These are phyloP conservation scores for Drosophila meridiana DNA, from an alignment of 2,888 invertebrate species.

Conservation along the genomic window DNA sequence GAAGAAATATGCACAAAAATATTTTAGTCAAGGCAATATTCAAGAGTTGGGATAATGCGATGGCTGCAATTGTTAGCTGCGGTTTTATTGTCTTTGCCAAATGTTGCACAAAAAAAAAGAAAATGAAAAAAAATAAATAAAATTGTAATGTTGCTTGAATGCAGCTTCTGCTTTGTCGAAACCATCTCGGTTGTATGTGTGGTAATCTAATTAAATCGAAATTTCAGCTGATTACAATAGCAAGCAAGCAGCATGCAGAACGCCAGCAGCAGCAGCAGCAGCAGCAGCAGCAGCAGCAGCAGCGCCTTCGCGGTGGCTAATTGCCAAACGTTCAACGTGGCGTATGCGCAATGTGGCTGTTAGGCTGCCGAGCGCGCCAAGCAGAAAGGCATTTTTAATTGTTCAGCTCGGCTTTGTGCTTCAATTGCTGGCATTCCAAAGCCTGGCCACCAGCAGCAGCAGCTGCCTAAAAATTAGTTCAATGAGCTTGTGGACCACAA, in stretches of 20 bases:
- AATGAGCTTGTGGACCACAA: slow-evolving; percentile 26
- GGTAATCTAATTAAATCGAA: slow-evolving; percentile 78
- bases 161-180: slow-evolving; percentile 31
- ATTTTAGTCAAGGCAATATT: slow-evolving; percentile 37
- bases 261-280: slow-evolving; percentile 5
- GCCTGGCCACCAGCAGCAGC: slow-evolving; percentile 16
- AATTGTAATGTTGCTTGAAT: slow-evolving; percentile 54
- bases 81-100: slow-evolving; percentile 68
- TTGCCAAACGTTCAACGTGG: slow-evolving; percentile 65
- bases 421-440: slow-evolving; percentile 25
- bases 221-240: slow-evolving; percentile 73
- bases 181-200: slow-evolving; percentile 53
- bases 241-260: slow-evolving; percentile 31
- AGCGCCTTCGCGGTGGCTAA: slow-evolving; percentile 48
- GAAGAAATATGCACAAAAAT: slow-evolving; percentile 38
- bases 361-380: slow-evolving; percentile 3
- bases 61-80: slow-evolving; percentile 54
- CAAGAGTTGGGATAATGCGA: slow-evolving; percentile 9
- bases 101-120: slow-evolving; percentile 26
- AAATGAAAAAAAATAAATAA: slow-evolving; percentile 32
- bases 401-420: slow-evolving; percentile 48
- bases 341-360: slow-evolving; percentile 62
- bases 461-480: slow-evolving; percentile 36
- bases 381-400: slow-evolving; percentile 63
- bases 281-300: slow-evolving; percentile 20